Evolutionary conservation across 2,797 vertebrate species (phyloP), one percentile per base, ranked within the genome.

Genomic region (Crocodylus rhombifer): DNA sequence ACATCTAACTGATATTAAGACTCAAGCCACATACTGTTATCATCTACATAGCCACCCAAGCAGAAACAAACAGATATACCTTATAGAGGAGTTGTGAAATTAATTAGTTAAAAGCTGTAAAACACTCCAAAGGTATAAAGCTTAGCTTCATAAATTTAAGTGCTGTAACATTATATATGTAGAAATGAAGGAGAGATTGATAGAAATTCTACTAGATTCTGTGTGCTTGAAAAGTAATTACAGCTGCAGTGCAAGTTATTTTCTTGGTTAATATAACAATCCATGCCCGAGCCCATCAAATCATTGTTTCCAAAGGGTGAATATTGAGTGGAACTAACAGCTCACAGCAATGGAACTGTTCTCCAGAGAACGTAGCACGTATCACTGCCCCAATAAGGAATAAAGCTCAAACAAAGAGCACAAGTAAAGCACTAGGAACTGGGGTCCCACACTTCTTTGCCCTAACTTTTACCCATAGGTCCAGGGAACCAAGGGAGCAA

Each of bases 31-130:
- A 57, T 86, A 60, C 30, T 92, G 81, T 81, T 83, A 87, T 94
- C 82, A 62, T 93, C 86, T 63, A 82, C 81, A 62, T 13, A 95
- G 86, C 69, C 90, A 95, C 30, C 79, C 91, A 92, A 89, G 95
- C 89, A 97, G 90, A 94, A 96, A 94, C 69, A 92, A 95, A 93
- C 42, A 94, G 81, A 91, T 88, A 95, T 55, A 87, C 89, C 82
- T 94, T 90, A 93, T 88, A 87, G 65, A 42, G 62, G 65, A 89
- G 91, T 91, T 92, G 89, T 57, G 75, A 95, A 89, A 94, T 95
- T 96, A 95, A 95, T 97, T 95, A 95, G 86, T 92, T 95, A 95
- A 94, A 95, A 94, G 93, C 88, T 79, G 82, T 82, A 88, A 92
- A 92, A 92, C 90, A 94, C 94, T 92, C 63, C 76, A 69, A 94